Conservation (phyloP, 2,113 vertebrate genomes). For the Prunella fulvescens region DNA sequence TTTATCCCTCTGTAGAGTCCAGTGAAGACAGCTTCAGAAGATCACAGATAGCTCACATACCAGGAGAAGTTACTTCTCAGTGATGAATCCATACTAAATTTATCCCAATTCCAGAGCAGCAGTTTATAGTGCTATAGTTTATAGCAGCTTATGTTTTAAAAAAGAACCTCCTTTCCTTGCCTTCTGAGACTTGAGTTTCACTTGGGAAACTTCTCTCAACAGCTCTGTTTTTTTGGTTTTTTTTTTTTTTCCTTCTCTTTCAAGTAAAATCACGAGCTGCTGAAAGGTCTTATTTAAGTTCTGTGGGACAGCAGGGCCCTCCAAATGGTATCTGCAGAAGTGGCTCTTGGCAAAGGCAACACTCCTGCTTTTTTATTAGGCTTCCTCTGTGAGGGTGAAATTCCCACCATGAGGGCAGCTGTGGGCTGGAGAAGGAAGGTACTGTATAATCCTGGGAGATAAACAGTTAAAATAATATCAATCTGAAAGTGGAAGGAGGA, state of each 20-base stretch:
- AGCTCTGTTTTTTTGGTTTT: background rate
- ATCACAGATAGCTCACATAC: background rate
- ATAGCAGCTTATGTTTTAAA: background rate
- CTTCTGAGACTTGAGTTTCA: constrained; percentile 15
- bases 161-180: background rate
- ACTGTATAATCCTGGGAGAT: background rate
- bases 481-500: background rate
- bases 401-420: background rate
- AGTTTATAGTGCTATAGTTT: constrained; percentile 7
- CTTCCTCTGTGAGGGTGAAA: background rate
- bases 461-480: background rate
- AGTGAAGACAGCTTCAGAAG: background rate
- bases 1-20: background rate
- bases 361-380: background rate
- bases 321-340: background rate
- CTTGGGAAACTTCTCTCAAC: constrained; percentile 49
- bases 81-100: constrained; percentile 22
- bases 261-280: constrained; percentile 10
- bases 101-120: background rate
- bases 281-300: constrained; percentile 42
- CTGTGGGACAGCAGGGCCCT: background rate
- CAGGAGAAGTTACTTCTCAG: background rate
- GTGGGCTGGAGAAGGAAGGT: background rate
- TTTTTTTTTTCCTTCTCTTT: background rate
- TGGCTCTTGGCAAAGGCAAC: background rate